Evolutionary conservation across 2,113 vertebrate genomes (phyloP).

Genomic region (Lepus europaeus): DNA sequence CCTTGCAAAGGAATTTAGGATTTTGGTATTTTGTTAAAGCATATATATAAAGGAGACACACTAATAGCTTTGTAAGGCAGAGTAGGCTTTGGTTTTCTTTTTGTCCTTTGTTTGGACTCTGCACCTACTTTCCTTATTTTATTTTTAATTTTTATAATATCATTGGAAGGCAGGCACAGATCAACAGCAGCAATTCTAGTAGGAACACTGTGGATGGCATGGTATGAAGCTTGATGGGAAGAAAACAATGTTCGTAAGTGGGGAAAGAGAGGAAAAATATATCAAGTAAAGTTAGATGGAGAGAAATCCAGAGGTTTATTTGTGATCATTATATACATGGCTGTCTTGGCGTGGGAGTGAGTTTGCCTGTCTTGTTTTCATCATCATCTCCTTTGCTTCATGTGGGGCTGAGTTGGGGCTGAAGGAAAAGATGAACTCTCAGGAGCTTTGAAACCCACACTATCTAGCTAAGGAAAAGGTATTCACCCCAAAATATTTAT

Average conservation of each 20-base stretch:
- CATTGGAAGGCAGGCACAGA: neutral
- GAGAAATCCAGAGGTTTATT: neutral
- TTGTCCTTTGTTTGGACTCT: neutral
- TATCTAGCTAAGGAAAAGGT: neutral
- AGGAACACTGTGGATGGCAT: neutral
- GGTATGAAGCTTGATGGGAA: neutral
- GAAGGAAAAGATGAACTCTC: neutral
- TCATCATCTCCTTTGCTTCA: slow-evolving; percentile 39
- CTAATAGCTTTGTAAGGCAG: neutral
- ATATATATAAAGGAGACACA: neutral
- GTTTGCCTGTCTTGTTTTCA: slow-evolving; percentile 57
- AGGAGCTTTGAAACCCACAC: neutral
- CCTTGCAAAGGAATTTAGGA: slow-evolving; percentile 81
- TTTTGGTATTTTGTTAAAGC: slow-evolving; percentile 74
- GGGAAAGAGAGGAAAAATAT: neutral
- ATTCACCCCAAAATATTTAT: neutral
- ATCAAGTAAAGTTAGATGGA: neutral
- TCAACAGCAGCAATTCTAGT: neutral
- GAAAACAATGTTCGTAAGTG: neutral
- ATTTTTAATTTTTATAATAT: slow-evolving; percentile 29
- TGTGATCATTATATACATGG: neutral
- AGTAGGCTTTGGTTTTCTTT: neutral
- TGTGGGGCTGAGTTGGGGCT: neutral
- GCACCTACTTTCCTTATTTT: slow-evolving; percentile 32
- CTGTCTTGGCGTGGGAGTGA: neutral